These are phyloP conservation scores for Phoebastria nigripes DNA, from an alignment of 2,797 vertebrate genomes.

Conservation along the genomic window DNA sequence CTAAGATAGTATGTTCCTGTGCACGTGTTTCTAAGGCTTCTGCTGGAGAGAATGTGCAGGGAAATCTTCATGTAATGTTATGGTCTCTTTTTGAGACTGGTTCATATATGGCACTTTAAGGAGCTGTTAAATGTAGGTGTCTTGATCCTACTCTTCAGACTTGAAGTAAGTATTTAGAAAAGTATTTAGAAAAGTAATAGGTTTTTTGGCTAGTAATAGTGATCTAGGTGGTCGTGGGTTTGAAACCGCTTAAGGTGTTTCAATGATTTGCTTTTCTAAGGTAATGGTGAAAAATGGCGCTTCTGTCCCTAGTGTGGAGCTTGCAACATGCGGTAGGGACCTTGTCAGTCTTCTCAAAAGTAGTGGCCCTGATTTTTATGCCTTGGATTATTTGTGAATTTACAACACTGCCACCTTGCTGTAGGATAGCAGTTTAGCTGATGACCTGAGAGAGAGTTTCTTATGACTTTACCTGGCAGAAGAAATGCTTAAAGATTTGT, in stretches of 20 bases:
- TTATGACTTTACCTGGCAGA: neutral
- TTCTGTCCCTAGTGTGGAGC: neutral
- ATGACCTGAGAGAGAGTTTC: neutral
- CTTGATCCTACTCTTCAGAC: neutral
- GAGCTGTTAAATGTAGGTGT: neutral
- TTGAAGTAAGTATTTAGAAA: neutral
- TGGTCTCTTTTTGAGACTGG: neutral
- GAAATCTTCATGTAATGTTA: neutral
- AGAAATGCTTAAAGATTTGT: neutral
- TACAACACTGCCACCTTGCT: neutral
- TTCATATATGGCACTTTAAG: neutral
- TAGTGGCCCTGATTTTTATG: accelerated
- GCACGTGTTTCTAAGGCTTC: neutral
- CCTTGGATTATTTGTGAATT: neutral
- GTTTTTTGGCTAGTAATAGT: neutral
- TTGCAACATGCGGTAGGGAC: neutral
- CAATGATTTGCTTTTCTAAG: neutral
- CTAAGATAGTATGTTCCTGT: neutral
- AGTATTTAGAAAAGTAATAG: neutral
- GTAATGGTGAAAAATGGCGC: neutral
- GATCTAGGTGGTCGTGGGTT: neutral
- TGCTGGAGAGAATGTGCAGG: neutral
- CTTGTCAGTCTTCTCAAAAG: neutral
- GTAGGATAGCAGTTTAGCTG: neutral
- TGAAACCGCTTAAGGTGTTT: neutral